A percentile compares a stretch with the other conserved stretches of the same genome.
These are phyloP conservation scores for Tribolium freemani DNA, from an alignment of 2,888 invertebrate species.

Conservation along the genomic window DNA sequence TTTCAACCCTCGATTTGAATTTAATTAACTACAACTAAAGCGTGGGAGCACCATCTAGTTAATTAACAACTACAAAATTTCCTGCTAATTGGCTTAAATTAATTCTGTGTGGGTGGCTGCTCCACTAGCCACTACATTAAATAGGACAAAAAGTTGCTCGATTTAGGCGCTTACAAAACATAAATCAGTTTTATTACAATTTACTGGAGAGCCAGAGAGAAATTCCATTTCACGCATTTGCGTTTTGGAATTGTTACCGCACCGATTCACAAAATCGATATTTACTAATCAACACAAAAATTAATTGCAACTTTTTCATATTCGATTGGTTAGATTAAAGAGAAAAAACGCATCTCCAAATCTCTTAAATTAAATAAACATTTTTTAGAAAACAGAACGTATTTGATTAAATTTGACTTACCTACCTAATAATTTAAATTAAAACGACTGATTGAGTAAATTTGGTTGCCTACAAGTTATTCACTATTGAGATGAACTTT, in stretches of 20 bases:
- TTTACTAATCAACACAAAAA: constrained; percentile 33
- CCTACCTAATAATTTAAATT: too few species aligned
- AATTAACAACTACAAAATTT: neutral
- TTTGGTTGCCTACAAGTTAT: too few species aligned
- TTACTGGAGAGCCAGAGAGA: constrained; percentile 21
- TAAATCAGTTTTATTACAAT: constrained; percentile 38
- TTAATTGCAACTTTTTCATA: neutral
- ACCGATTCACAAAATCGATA: constrained; percentile 41
- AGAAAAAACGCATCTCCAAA: too few species aligned
- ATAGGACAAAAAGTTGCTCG: neutral
- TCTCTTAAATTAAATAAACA: too few species aligned
- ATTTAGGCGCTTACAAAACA: neutral
- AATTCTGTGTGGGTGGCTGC: neutral
- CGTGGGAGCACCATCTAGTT: constrained; percentile 7
- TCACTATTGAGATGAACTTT: too few species aligned
- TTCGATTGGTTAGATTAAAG: too few species aligned
- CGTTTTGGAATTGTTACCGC: constrained; percentile 49
- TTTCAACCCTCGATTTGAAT: neutral
- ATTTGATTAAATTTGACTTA: too few species aligned
- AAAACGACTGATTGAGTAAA: too few species aligned
- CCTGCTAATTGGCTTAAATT: constrained; percentile 3
- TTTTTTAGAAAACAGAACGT: too few species aligned
- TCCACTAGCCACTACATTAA: neutral
- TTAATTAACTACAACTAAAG: constrained; percentile 16
- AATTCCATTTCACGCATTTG: constrained; percentile 43